phyloP scores from a whole-genome alignment of 2,888 invertebrate genomes.

The Polyploca ridens region DNA sequence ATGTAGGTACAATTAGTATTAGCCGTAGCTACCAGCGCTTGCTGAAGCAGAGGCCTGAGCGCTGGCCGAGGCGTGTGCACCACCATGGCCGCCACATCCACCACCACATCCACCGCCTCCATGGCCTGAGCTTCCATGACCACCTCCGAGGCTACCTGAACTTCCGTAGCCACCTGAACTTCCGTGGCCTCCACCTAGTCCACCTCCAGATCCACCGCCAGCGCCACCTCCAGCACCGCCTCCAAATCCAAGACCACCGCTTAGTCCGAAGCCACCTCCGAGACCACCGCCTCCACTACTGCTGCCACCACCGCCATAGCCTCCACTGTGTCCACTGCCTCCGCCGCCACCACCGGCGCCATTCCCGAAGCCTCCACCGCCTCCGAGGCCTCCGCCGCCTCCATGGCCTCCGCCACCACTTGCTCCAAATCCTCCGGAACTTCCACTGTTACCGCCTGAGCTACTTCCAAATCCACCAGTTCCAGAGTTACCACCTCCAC shows the following conservation, averaged over 20 bases:
- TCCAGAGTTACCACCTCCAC: slow-evolving; percentile 19
- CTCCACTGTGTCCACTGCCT: neutral
- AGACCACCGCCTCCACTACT: slow-evolving; percentile 8
- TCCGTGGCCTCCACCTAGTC: slow-evolving; percentile 8
- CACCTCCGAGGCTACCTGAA: slow-evolving; percentile 11
- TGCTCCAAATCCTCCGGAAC: slow-evolving; percentile 28
- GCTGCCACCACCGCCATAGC: neutral
- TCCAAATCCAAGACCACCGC: slow-evolving; percentile 12
- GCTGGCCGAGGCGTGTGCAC: slow-evolving; percentile 9
- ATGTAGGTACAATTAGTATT: neutral
- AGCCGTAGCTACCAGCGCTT: slow-evolving; percentile 10
- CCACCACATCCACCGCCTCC: slow-evolving; percentile 16
- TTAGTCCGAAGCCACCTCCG: slow-evolving; percentile 6
- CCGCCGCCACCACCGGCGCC: slow-evolving; percentile 26
- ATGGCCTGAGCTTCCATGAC: slow-evolving; percentile 15
- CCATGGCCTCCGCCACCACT: slow-evolving; percentile 23
- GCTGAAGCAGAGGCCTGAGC: slow-evolving; percentile 9
- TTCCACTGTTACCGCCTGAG: slow-evolving; percentile 15
- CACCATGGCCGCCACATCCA: slow-evolving; percentile 18
- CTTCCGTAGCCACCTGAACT: neutral
- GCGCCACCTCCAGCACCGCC: slow-evolving; percentile 19
- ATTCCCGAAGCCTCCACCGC: slow-evolving; percentile 20
- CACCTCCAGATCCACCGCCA: slow-evolving; percentile 17
- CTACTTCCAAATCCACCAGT: slow-evolving; percentile 18
- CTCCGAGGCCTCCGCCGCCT: slow-evolving; percentile 25